Evolutionary conservation across 2,888 invertebrate genomes (phyloP).

Genomic region (Hydropsyche betteni): DNA sequence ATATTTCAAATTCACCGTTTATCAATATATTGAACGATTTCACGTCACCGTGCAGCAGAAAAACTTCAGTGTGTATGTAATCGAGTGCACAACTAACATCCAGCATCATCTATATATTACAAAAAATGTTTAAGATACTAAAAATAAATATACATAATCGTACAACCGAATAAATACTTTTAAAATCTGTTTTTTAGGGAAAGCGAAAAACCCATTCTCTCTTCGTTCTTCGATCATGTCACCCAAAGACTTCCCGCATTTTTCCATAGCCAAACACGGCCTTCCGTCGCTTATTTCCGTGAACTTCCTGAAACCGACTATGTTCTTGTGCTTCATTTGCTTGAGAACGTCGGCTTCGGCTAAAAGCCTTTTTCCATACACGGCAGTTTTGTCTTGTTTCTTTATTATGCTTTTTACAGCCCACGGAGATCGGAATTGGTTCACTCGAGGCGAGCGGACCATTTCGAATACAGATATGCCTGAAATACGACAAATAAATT

Average conservation of each 20-base stretch:
- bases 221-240: conserved; percentile 76
- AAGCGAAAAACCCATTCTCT: conserved; percentile 68
- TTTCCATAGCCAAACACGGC: conserved; percentile 81
- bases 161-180: conserved; percentile 58
- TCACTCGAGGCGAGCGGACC: conserved; percentile 74
- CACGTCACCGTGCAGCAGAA: conserved; percentile 82
- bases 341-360: conserved; percentile 77
- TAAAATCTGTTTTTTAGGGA: conserved; percentile 70
- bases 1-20: conserved; percentile 76
- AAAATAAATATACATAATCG: neutral
- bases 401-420: conserved; percentile 80
- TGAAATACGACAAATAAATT: conserved; percentile 55
- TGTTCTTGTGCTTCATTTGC: conserved; percentile 79
- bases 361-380: conserved; percentile 65
- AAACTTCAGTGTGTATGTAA: conserved; percentile 78
- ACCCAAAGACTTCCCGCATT: conserved; percentile 76
- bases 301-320: conserved; percentile 77
- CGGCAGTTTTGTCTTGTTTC: conserved; percentile 56
- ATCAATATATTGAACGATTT: conserved; percentile 85
- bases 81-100: conserved; percentile 77
- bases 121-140: neutral
- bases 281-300: conserved; percentile 65
- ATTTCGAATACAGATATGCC: conserved; percentile 82
- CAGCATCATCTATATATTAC: conserved; percentile 63
- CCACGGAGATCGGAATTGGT: conserved; percentile 82